Base-by-base conservation (phyloP, 2,888 invertebrate species). In the Eupeodes latifasciatus region DNA sequence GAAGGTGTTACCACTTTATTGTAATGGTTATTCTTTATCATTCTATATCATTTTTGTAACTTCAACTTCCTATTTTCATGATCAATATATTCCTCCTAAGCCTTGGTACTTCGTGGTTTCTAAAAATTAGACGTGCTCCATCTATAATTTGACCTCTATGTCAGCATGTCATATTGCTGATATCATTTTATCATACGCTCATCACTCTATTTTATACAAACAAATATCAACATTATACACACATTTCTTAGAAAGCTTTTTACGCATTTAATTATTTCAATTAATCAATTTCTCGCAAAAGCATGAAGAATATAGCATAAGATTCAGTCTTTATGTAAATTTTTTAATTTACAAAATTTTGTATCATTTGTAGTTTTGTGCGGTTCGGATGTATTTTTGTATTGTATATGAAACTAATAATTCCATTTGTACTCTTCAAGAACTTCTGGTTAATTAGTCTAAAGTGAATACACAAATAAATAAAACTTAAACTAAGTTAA, bases 241-340 rank as follows among this genome's bases (percentile, higher is more conserved):
- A 59, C 11, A 69, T 16, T 53, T 69, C 55, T 53, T 27, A 5
- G 47, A 53, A 67, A 75, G 59, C 69, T 76, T 71, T 51, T 53
- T 49, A 76, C 71, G 71, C 82, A 77, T 51, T 69, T 36, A 62
- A 77, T 55, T 55, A 53, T 71, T 44, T 64, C 57, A 77, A 77
- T 77, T 82, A 61, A 77, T 57, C 47, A 71, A 64, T 55, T 44
- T n/a, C 44, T 14, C n/a, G 55, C 55, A 77, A 71, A 51, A 36
- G 19, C 55, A 44, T 62, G 57, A 49, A 67, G 47, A 59, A 77
- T 44, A 1, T 27, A 27, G 1, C 27, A 27, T 44, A 72, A 71
- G 72, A 77, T 81, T 59, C 34, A 34, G 27, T 57, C 10, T 10
- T 2, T 55, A 80, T 72, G 77, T 57, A 59, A 72, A 66, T 81